phyloP scores from a whole-genome alignment of 2,797 vertebrate genomes.

The Scleropages formosus region DNA sequence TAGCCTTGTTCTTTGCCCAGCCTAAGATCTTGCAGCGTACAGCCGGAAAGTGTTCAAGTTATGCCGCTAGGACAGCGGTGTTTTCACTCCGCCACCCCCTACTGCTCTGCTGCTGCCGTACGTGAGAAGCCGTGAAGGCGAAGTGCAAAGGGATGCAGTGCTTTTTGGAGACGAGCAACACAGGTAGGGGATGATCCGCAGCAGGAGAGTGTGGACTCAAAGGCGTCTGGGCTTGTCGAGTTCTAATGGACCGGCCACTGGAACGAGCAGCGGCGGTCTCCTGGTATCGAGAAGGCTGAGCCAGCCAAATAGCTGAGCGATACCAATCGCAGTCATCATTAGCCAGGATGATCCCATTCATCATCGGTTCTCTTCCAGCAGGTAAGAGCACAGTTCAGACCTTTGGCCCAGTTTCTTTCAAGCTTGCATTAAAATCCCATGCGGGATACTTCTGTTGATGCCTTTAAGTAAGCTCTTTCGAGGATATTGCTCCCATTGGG shows the following conservation, averaged over 20 bases:
- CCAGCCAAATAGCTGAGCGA: not conserved
- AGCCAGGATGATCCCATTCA: not conserved
- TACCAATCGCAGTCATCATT: not conserved
- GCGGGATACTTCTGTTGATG: not conserved
- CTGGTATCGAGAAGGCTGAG: not conserved
- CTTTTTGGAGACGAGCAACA: not conserved
- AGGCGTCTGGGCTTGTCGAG: not conserved
- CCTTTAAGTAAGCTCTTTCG: not conserved
- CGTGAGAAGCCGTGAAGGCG: conserved; percentile 23
- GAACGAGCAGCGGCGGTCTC: not conserved
- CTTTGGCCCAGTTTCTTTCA: not conserved
- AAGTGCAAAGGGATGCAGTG: conserved; percentile 8
- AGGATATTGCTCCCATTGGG: not conserved
- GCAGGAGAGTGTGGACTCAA: not conserved
- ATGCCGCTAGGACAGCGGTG: not conserved
- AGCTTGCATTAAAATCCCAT: not conserved
- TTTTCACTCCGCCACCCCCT: not conserved
- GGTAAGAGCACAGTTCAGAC: not conserved
- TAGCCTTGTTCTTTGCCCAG: conserved; percentile 27
- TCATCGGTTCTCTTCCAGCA: not conserved
- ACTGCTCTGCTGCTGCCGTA: conserved; percentile 12
- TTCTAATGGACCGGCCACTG: not conserved
- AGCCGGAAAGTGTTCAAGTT: conserved; percentile 21
- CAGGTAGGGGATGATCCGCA: not conserved
- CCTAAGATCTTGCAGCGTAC: conserved; percentile 12